phyloP scores from a whole-genome alignment of 2,888 invertebrate genomes.

The Ashinkailepas kermadecensis region DNA sequence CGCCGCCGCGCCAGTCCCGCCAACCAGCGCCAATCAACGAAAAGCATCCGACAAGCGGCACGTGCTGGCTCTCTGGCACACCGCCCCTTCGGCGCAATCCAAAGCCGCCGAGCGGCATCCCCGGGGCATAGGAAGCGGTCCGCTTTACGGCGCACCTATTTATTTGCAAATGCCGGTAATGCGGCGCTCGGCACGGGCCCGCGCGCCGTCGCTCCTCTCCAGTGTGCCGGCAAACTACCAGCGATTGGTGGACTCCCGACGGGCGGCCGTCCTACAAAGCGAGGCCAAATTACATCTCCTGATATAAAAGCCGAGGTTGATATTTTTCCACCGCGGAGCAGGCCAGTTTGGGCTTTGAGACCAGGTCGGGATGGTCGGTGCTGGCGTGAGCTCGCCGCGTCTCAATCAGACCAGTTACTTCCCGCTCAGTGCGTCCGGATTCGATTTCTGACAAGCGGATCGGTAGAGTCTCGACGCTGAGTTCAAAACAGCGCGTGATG shows the following conservation, averaged over 20 bases:
- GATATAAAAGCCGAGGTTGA: neutral
- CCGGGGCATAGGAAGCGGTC: neutral
- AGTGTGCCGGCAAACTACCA: neutral
- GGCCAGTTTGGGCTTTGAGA: neutral
- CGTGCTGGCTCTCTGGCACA: too few relatives aligned
- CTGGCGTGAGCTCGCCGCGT: neutral
- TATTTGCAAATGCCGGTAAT: neutral
- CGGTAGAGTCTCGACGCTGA: neutral
- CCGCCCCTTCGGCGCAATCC: neutral
- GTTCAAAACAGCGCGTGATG: neutral
- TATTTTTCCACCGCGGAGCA: neutral
- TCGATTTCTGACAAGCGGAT: neutral
- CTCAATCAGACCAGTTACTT: neutral
- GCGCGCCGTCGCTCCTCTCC: neutral
- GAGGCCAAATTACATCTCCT: neutral
- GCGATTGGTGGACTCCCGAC: neutral
- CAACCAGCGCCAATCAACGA: too few relatives aligned
- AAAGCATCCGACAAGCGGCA: too few relatives aligned
- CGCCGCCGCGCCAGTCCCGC: neutral
- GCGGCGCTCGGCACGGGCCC: neutral
- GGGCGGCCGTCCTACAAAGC: neutral
- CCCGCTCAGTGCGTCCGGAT: neutral
- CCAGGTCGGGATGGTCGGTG: too few relatives aligned
- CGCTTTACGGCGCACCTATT: neutral
- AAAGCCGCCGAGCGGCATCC: neutral